Base-by-base conservation (phyloP, 1,140 invertebrate genomes). In the Trichonephila clavipes region DNA sequence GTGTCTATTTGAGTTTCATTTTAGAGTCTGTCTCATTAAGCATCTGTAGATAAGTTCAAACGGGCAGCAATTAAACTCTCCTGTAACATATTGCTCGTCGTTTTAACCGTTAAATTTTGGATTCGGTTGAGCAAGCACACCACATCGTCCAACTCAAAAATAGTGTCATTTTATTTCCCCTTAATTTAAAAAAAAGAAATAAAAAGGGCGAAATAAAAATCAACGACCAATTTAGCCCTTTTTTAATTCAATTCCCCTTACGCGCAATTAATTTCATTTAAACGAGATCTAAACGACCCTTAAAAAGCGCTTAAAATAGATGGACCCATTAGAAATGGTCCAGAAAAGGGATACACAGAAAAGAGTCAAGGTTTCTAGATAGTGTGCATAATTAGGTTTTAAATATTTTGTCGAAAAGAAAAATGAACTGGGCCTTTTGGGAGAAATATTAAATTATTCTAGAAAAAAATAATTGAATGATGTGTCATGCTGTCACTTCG, bases 291-390 rank as follows among this genome's bases (percentile, higher is more conserved):
- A 77, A 77, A 77, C 72, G 72, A 77, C 28, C 18, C 34, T 77
- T 77, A 77, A 77, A 77, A 77, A 77, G 72, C 28, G 28, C 72
- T 77, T 77, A 24, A 77, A 77, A 77, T 77, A 77, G 72, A 77
- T 77, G 72, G 72, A 6, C 72, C 72, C 72, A 77, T 77, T 77
- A 77, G 72, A 16, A 77, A 40, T 18, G 72, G 24, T 40, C 34
- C 72, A 77, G 24, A 77, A 18, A 5, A 19, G 6, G 7, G 72
- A 34, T 7, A 77, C 14, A 28, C 34, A 77, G 28, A 40, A 40
- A 0, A 3, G 72, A 77, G 34, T 28, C 28, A 77, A 34, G 28
- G 3, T 6, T 34, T 77, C 28, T 14, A 77, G 28, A 72, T 24
- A 28, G 6, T 28, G 21, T 14, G 66, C 51, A 51, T 51, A 51